Evolutionary conservation across 2,888 invertebrate genomes (phyloP).

Genomic region (Metallyticus violacea): DNA sequence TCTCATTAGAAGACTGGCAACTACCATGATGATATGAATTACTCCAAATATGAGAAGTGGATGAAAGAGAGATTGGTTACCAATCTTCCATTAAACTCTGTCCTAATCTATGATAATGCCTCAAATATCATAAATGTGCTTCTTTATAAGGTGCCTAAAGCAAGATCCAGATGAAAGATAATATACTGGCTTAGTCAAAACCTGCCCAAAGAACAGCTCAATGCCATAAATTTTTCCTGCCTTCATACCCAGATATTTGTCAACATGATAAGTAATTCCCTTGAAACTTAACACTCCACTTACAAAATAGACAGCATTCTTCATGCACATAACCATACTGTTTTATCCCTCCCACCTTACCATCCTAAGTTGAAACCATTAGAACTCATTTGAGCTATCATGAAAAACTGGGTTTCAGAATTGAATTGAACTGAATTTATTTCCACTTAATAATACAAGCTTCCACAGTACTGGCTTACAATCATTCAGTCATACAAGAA

Average conservation of each 20-base stretch:
- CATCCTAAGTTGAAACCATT: constrained; percentile 25
- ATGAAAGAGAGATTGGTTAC: background rate
- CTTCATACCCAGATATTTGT: too few relatives aligned
- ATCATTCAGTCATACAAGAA: too few relatives aligned
- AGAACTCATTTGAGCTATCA: constrained; percentile 17
- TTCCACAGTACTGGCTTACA: too few relatives aligned
- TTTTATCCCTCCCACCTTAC: background rate
- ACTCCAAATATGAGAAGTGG: background rate
- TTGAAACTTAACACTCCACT: background rate
- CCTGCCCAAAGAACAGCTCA: too few relatives aligned
- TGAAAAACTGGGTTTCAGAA: constrained; percentile 25
- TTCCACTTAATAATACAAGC: too few relatives aligned
- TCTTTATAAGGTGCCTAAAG: too few relatives aligned
- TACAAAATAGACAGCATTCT: background rate
- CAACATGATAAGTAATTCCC: too few relatives aligned
- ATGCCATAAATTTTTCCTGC: too few relatives aligned
- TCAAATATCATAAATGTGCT: background rate
- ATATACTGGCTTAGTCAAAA: too few relatives aligned
- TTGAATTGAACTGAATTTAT: too few relatives aligned
- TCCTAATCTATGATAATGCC: background rate
- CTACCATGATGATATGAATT: background rate
- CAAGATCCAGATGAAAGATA: too few relatives aligned
- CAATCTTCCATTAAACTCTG: background rate
- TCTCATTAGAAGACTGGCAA: too few relatives aligned
- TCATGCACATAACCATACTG: background rate